These are phyloP conservation scores for Salvelinus sp. DNA, from an alignment of 2,113 vertebrate species.

Conservation along the genomic window DNA sequence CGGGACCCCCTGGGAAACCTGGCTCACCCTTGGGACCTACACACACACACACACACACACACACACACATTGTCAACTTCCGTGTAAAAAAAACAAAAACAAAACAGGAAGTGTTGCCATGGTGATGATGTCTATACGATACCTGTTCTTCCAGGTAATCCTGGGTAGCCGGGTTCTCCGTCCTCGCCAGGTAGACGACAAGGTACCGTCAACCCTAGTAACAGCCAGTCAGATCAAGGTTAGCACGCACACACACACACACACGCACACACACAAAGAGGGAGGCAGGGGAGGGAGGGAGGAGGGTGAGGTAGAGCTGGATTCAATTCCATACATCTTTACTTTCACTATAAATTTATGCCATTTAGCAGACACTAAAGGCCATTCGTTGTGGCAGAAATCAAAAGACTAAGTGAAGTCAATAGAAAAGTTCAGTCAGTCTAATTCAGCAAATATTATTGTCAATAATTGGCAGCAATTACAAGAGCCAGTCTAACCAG, in stretches of 20 bases:
- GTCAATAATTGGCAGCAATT: no score
- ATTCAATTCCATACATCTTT: not conserved
- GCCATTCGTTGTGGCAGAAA: no score
- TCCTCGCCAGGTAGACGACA: slow-evolving; percentile 79
- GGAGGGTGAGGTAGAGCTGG: not conserved
- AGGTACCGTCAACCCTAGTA: slow-evolving; percentile 80
- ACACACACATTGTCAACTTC: not conserved
- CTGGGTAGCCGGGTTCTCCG: slow-evolving; percentile 77
- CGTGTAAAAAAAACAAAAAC: not conserved
- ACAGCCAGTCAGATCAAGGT: slow-evolving; percentile 62
- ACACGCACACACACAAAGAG: not conserved
- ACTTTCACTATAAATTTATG: no score
- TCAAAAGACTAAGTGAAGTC: no score
- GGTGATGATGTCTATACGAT: slow-evolving; percentile 27
- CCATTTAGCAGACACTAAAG: no score
- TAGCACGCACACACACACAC: slow-evolving; percentile 33
- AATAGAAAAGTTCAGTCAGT: no score
- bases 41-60: slow-evolving; percentile 4
- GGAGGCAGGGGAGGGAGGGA: not conserved
- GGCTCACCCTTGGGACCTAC: slow-evolving; percentile 81
- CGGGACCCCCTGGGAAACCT: slow-evolving; percentile 77
- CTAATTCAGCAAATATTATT: no score
- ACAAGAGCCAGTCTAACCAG: no score
- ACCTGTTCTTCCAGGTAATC: slow-evolving; percentile 84
- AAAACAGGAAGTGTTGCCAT: no score